A percentile compares a stretch with the other conserved stretches of the same genome.
Evolutionary conservation across 2,888 invertebrate genomes (phyloP).

Genomic region (Empis livida): DNA sequence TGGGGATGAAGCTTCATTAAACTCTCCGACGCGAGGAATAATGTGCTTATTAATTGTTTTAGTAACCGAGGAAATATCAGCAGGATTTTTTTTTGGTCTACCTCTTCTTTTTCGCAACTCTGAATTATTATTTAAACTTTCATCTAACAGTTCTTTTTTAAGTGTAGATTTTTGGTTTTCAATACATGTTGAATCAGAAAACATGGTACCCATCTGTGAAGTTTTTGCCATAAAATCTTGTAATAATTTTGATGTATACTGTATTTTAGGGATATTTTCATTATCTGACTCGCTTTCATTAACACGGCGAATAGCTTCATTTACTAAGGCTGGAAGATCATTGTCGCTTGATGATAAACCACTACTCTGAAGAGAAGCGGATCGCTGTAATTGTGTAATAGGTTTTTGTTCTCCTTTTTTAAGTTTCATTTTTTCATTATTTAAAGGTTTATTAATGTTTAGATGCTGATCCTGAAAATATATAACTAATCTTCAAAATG

Average conservation of each 20-base stretch:
- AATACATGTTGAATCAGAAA: constrained; percentile 21
- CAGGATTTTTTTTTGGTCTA: not conserved
- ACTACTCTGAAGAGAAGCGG: constrained; percentile 20
- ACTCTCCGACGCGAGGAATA: too few species aligned
- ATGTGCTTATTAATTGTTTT: too few species aligned
- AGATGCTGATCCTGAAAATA: not conserved
- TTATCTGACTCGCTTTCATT: constrained; percentile 58
- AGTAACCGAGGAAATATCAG: too few species aligned
- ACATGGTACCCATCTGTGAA: constrained; percentile 47
- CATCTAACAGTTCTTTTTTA: constrained; percentile 7
- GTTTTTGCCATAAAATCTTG: constrained; percentile 75
- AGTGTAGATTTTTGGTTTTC: constrained; percentile 13
- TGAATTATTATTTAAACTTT: constrained; percentile 32
- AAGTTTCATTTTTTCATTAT: not conserved
- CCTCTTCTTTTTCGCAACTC: constrained; percentile 25
- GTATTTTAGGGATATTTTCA: constrained; percentile 38
- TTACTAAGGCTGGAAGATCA: constrained; percentile 62
- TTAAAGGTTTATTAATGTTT: not conserved
- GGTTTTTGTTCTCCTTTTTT: not conserved
- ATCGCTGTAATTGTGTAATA: not conserved
- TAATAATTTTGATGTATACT: constrained; percentile 59
- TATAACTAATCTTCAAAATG: not conserved
- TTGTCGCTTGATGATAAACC: constrained; percentile 52
- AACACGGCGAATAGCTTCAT: constrained; percentile 61
- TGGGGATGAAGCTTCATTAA: too few species aligned